These are phyloP conservation scores for Geophilus truncorum DNA, from an alignment of 2,888 invertebrate genomes.

Conservation along the genomic window DNA sequence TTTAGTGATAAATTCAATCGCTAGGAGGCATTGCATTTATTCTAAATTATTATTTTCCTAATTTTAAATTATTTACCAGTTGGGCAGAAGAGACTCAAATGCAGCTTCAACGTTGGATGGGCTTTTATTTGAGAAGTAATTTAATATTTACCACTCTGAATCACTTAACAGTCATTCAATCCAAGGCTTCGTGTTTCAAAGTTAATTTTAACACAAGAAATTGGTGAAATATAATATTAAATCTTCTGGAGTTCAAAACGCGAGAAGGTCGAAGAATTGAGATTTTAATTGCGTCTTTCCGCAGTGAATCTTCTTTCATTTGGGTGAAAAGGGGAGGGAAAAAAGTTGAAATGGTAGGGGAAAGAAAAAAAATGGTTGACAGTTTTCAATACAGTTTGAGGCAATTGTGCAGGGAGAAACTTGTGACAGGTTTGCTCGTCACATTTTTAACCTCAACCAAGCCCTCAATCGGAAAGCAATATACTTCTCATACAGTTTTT, in stretches of 20 bases:
- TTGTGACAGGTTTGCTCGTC: slow-evolving; percentile 10
- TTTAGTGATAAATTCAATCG: no score
- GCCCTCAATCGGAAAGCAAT: slow-evolving; percentile 12
- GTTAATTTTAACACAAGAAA: background rate
- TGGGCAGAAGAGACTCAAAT: no score
- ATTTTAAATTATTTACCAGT: no score
- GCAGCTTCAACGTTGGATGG: no score
- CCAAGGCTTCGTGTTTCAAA: background rate
- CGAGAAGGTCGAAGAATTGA: background rate
- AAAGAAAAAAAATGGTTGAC: slow-evolving; percentile 5
- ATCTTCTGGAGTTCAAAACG: background rate
- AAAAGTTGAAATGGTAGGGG: background rate
- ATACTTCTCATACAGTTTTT: background rate
- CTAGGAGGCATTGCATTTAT: no score
- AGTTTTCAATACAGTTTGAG: slow-evolving; percentile 14
- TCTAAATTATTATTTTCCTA: no score
- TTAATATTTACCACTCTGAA: no score
- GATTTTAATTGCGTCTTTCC: background rate
- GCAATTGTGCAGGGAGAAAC: background rate
- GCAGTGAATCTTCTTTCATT: background rate
- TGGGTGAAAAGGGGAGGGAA: background rate
- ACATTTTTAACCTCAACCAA: background rate
- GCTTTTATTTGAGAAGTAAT: no score
- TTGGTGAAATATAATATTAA: background rate
- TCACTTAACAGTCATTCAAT: no score